These are phyloP conservation scores for Nesospiza acunhae DNA, from an alignment of 2,113 vertebrate genomes.

Conservation along the genomic window DNA sequence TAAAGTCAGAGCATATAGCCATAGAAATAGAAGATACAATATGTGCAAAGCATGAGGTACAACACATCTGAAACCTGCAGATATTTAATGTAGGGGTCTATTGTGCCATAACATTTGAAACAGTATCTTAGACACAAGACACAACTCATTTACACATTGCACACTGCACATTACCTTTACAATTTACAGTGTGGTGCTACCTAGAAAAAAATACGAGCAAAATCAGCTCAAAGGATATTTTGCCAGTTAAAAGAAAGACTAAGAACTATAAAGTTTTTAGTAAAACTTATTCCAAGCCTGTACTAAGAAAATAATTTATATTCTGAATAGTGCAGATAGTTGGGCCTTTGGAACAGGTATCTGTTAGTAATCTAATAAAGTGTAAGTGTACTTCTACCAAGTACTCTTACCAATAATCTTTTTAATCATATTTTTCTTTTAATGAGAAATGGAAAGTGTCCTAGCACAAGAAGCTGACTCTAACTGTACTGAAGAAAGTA, in stretches of 20 bases:
- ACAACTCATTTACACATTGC: neutral
- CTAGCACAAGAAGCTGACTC: neutral
- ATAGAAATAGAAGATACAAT: neutral
- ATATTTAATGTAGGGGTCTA: neutral
- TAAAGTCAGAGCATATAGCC: neutral
- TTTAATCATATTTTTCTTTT: neutral
- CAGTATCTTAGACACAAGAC: neutral
- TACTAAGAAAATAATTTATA: neutral
- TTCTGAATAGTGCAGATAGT: neutral
- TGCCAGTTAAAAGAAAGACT: neutral
- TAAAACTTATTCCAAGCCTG: neutral
- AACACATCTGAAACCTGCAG: neutral
- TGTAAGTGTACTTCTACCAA: neutral
- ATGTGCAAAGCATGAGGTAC: neutral
- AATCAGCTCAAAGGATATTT: neutral
- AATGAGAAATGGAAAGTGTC: neutral
- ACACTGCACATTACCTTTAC: neutral
- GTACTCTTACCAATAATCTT: neutral
- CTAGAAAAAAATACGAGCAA: neutral
- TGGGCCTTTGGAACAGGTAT: neutral
- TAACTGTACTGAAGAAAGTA: neutral
- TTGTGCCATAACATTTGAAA: neutral
- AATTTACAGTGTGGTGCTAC: neutral
- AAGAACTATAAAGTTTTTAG: neutral
- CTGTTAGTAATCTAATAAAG: neutral